phyloP scores from a whole-genome alignment of 2,113 vertebrate genomes.

The Etia nguti region DNA sequence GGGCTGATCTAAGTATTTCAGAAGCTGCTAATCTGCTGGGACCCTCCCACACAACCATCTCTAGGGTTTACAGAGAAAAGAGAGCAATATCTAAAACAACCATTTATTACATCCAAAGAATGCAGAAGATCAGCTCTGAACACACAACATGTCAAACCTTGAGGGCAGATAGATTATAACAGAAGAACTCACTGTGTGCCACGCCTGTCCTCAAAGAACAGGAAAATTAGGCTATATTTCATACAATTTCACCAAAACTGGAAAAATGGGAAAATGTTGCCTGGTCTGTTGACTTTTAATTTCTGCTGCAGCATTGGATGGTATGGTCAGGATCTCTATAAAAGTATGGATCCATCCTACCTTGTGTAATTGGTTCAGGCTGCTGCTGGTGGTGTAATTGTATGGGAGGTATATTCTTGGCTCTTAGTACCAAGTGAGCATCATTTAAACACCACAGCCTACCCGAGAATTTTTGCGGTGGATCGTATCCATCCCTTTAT shows the following conservation, averaged over 20 bases:
- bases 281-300: neutral
- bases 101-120: neutral
- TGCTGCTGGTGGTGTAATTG: neutral
- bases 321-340: neutral
- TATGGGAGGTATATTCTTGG: neutral
- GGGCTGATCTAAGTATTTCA: neutral
- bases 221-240: neutral
- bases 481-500: neutral
- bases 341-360: neutral
- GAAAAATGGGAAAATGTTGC: rapidly evolving
- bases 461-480: neutral
- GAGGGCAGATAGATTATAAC: neutral
- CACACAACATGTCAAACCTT: neutral
- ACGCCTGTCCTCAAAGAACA: neutral
- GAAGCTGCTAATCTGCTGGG: rapidly evolving
- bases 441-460: neutral
- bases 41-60: rapidly evolving
- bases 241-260: neutral
- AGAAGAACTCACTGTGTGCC: neutral
- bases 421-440: neutral
- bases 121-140: neutral
- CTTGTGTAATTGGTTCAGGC: neutral
- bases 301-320: neutral
- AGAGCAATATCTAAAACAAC: neutral
- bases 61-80: neutral